Conservation (phyloP, 1,140 invertebrate species). For the Steinernema feltiae region DNA sequence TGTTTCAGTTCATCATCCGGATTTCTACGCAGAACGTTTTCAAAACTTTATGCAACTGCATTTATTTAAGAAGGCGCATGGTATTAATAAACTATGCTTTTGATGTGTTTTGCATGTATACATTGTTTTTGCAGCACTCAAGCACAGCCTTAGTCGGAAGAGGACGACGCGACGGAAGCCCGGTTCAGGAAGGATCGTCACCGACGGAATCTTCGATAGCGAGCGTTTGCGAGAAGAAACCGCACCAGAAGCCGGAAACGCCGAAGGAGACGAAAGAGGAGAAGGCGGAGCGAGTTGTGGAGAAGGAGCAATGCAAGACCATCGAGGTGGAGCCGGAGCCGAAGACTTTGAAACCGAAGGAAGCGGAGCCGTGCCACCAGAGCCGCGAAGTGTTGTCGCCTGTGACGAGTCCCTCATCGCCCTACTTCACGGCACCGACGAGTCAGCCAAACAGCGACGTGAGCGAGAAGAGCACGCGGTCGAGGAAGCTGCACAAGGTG, state of each 20-base stretch:
- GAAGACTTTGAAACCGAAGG: not conserved
- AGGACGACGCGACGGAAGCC: not conserved
- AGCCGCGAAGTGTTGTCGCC: not conserved
- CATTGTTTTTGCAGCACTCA: not conserved
- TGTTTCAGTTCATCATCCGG: slow-evolving; percentile 90
- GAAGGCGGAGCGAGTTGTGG: no score
- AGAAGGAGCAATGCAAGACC: not conserved
- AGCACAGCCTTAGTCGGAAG: slow-evolving; percentile 7
- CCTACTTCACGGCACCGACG: not conserved
- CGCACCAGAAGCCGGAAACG: no score
- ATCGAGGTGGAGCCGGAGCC: not conserved
- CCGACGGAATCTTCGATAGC: not conserved
- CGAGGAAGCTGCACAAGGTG: not conserved
- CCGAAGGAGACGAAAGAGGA: no score
- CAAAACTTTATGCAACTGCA: slow-evolving; percentile 90
- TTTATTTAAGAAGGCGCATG: slow-evolving; percentile 92
- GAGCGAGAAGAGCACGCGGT: not conserved
- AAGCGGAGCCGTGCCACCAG: not conserved
- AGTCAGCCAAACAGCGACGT: not conserved
- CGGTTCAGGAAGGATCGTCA: not conserved
- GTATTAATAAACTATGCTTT: no score
- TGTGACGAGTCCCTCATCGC: not conserved
- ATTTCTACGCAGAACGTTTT: slow-evolving; percentile 93
- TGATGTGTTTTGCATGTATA: not conserved
- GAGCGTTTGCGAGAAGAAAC: not conserved